phyloP scores from a whole-genome alignment of 2,797 vertebrate genomes.

The Hippocampus kuda region DNA sequence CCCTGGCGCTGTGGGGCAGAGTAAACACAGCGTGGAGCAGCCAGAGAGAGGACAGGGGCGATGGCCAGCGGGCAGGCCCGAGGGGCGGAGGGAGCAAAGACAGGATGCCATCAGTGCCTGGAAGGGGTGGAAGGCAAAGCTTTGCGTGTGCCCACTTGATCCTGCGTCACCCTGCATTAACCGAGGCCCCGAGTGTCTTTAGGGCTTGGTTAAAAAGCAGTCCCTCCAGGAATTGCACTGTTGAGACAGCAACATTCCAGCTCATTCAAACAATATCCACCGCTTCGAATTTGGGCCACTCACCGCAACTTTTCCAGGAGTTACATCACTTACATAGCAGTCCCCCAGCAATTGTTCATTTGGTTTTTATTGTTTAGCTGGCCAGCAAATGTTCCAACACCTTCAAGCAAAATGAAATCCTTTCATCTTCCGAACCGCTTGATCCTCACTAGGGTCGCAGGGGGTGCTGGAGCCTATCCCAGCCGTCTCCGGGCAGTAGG shows the following conservation, averaged over 20 bases:
- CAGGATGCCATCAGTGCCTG: slow-evolving; percentile 27
- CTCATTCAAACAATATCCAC: background rate
- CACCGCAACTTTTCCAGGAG: background rate
- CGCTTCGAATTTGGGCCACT: no score
- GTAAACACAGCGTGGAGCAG: slow-evolving; percentile 60
- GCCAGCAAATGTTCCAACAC: no score
- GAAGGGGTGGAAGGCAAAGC: slow-evolving; percentile 26
- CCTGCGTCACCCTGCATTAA: background rate
- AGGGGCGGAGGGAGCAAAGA: slow-evolving; percentile 28
- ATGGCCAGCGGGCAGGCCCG: slow-evolving; percentile 23
- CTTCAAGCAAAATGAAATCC: no score
- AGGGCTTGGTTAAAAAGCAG: background rate
- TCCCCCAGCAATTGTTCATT: no score
- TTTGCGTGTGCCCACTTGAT: slow-evolving; percentile 35
- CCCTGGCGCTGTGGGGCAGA: slow-evolving; percentile 46
- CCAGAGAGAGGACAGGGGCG: slow-evolving; percentile 21
- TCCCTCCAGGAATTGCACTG: background rate
- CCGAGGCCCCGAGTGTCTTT: background rate
- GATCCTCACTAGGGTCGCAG: no score
- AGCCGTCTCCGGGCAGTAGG: no score
- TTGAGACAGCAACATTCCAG: background rate
- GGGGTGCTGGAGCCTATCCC: no score
- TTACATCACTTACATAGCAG: background rate
- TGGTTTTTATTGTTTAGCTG: no score
- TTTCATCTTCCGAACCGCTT: no score